Evolutionary conservation across 2,888 invertebrate genomes (phyloP), one percentile per base, ranked within the genome.

Genomic region (Mechanitis mazaeus): DNA sequence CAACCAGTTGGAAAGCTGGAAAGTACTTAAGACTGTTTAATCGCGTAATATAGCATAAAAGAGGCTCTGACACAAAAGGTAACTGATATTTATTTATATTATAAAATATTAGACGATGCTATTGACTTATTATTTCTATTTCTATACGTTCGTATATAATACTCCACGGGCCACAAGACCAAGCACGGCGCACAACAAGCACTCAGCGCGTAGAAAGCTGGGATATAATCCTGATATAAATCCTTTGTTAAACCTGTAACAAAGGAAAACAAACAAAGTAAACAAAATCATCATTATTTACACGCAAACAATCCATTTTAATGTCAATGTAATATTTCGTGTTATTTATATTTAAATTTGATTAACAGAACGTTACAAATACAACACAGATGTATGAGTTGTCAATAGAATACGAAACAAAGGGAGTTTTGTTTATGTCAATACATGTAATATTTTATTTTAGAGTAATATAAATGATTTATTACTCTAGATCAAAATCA

Each of bases 201-300:
- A 0, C 79, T 72, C 35, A 90, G 64, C 0, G 81, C 84, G 69
- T 87, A 87, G 68, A 90, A 88, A 0, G 87, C 83, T 20, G 87
- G 87, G 1, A 78, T 69, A 64, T 84, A 90, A 60, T 87, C 87
- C 50, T 75, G 68, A 58, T 81, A 84, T 0, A 77, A 59, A 60
- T 90, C 89, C 64, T 84, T 87, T 33, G 89, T 61, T 12, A 83
- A 55, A 45, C 89, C 89, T 89, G 80, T 6, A 83, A 81, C 50
- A 61, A 64, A 57, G 68, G 45, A 33, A 9, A 20, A 20, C 20
- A 20, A 20, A 20, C 20, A 20, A 35, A 55, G 42, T 42, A 11
- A 42, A 9, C 9, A 42, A 42, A 1, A 42, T 42, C 9, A 7
- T 42, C 45, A 54, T 33, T 54, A 54, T 33, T 31, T 54, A 33